A percentile compares a stretch with the other conserved stretches of the same genome.
phyloP scores from a whole-genome alignment of 2,888 invertebrate species.

The Gastracanthus pulcherrimus region DNA sequence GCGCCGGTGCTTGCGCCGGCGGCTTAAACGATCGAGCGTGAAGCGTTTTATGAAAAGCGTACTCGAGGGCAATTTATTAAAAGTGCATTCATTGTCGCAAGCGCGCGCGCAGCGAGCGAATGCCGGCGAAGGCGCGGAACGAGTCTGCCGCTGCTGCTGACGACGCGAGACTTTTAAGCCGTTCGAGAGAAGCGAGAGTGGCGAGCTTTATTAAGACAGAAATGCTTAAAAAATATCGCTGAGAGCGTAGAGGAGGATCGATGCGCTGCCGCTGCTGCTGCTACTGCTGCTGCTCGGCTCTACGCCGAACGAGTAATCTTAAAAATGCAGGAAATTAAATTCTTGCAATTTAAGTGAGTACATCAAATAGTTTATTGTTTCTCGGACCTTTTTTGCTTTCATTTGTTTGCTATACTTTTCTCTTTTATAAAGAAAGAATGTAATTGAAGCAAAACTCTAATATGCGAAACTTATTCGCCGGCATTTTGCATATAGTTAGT shows the following conservation, averaged over 20 bases:
- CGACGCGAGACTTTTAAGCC: constrained; percentile 64
- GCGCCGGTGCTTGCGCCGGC: too few relatives aligned
- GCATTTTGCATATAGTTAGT: too few relatives aligned
- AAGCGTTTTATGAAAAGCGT: constrained; percentile 65
- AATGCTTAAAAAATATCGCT: constrained; percentile 47
- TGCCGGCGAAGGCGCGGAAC: constrained; percentile 29
- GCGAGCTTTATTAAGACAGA: constrained; percentile 50
- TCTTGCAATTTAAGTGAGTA: constrained; percentile 30
- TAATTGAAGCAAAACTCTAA: constrained; percentile 8
- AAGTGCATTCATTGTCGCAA: constrained; percentile 75
- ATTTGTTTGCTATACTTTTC: not conserved
- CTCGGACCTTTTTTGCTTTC: not conserved
- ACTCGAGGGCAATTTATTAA: constrained; percentile 73
- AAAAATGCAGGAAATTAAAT: constrained; percentile 53
- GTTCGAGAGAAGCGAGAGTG: constrained; percentile 27
- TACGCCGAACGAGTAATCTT: constrained; percentile 28
- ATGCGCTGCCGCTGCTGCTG: constrained; percentile 19
- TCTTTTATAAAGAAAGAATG: not conserved
- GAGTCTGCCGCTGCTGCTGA: constrained; percentile 64
- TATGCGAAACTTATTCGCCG: too few relatives aligned
- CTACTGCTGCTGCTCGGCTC: too few relatives aligned
- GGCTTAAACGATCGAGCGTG: constrained; percentile 53
- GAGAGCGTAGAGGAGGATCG: constrained; percentile 37
- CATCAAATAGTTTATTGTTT: constrained; percentile 34
- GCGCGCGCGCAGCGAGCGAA: constrained; percentile 20